These are phyloP conservation scores for Meriones psammophilus DNA, from an alignment of 2,797 vertebrate species.

Conservation along the genomic window DNA sequence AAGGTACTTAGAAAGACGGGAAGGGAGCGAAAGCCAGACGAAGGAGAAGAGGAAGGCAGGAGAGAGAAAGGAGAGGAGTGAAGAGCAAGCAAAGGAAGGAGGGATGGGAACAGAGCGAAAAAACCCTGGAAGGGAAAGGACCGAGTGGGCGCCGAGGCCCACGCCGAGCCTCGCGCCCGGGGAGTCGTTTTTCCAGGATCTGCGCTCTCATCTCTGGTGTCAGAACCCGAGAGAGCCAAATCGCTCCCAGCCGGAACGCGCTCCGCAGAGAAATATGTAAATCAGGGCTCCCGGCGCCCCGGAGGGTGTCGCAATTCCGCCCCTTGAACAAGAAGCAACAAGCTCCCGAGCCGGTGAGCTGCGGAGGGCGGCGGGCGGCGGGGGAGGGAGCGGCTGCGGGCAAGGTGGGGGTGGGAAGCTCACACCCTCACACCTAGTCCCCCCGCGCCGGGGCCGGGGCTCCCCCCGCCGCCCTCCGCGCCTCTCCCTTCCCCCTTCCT, in stretches of 20 bases:
- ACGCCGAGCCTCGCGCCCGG: not conserved
- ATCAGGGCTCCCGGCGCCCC: conserved; percentile 75
- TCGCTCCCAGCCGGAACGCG: not conserved
- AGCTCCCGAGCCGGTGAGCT: conserved; percentile 73
- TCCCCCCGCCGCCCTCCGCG: conserved; percentile 69
- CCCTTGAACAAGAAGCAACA: conserved; percentile 81
- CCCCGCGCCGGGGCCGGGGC: conserved; percentile 58
- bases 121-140: not conserved
- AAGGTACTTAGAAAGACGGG: not conserved
- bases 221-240: conserved; percentile 56
- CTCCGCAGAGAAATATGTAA: conserved; percentile 79
- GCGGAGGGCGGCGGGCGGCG: conserved; percentile 73
- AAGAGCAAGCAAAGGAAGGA: not conserved
- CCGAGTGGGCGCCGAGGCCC: not conserved
- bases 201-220: not conserved
- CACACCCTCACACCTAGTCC: conserved; percentile 84
- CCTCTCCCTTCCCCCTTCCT: conserved; percentile 81
- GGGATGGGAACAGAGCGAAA: not conserved
- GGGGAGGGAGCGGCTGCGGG: conserved; percentile 79
- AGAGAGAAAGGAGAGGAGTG: not conserved
- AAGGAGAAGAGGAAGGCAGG: not conserved
- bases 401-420: conserved; percentile 81
- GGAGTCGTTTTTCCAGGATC: conserved; percentile 11
- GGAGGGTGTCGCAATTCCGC: conserved; percentile 73
- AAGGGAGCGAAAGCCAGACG: not conserved